phyloP scores from a whole-genome alignment of 2,113 vertebrate species.

The Lepus timidus region DNA sequence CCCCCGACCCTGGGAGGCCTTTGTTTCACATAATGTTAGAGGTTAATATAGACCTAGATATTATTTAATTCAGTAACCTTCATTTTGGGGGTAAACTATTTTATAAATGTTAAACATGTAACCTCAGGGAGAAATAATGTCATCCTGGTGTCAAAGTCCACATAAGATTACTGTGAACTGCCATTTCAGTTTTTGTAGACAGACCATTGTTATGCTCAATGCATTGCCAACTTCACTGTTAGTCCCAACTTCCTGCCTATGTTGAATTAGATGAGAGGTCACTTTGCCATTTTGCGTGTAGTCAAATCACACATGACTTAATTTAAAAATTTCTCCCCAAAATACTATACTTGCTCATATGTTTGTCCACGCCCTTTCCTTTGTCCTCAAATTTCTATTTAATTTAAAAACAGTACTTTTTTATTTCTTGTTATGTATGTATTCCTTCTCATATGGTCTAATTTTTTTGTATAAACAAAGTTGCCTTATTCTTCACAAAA shows the following conservation, averaged over 20 bases:
- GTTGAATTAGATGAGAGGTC: not conserved
- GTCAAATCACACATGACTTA: not conserved
- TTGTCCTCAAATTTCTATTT: slow-evolving; percentile 12
- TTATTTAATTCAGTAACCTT: slow-evolving; percentile 19
- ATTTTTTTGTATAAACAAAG: not conserved
- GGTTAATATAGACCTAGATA: slow-evolving; percentile 39
- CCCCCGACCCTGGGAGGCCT: not conserved
- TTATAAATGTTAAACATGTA: not conserved
- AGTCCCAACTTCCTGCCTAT: not conserved
- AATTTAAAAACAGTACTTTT: not conserved
- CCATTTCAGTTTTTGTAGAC: not conserved
- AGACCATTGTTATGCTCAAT: not conserved
- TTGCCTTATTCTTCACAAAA: not conserved
- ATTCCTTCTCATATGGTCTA: not conserved
- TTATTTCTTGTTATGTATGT: slow-evolving; percentile 12
- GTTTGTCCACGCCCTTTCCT: not conserved
- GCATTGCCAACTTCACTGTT: not conserved
- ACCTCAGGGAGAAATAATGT: not conserved
- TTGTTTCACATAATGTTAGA: slow-evolving; percentile 17
- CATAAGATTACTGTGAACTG: not conserved
- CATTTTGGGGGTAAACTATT: slow-evolving; percentile 11
- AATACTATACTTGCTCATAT: not conserved
- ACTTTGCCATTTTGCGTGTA: not conserved
- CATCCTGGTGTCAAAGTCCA: not conserved
- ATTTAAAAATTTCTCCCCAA: not conserved